phyloP scores from a whole-genome alignment of 2,113 vertebrate species.

The Alouatta palliata region DNA sequence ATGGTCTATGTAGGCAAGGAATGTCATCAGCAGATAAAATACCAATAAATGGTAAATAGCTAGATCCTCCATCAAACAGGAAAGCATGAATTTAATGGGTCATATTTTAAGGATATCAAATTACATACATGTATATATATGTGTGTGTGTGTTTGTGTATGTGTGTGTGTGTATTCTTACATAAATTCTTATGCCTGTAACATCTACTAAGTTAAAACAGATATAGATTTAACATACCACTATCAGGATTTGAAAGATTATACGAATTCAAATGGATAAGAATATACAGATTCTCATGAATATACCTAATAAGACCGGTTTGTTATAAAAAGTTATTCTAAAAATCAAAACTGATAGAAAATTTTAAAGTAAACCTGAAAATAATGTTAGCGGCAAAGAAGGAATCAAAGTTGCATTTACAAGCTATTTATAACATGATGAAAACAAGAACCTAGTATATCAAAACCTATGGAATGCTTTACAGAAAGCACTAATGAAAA shows the following conservation, averaged over 20 bases:
- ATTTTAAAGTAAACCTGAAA: background rate
- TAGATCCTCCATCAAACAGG: background rate
- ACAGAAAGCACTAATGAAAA: background rate
- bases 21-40: background rate
- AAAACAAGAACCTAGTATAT: background rate
- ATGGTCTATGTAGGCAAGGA: background rate
- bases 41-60: background rate
- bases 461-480: background rate
- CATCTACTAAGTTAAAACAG: background rate
- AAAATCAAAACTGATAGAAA: background rate
- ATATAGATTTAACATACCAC: background rate
- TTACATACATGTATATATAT: background rate
- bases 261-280: background rate
- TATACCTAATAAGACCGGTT: background rate
- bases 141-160: too few relatives aligned
- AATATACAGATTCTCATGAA: background rate
- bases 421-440: background rate
- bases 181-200: background rate
- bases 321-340: background rate
- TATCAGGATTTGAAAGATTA: background rate
- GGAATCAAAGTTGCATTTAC: background rate
- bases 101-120: background rate
- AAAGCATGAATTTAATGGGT: background rate
- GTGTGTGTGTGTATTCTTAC: too few relatives aligned
- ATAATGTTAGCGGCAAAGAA: background rate